Evolutionary conservation across 2,888 invertebrate species (phyloP), one percentile per base, ranked within the genome.

Genomic region (Drosophila paranaensis): DNA sequence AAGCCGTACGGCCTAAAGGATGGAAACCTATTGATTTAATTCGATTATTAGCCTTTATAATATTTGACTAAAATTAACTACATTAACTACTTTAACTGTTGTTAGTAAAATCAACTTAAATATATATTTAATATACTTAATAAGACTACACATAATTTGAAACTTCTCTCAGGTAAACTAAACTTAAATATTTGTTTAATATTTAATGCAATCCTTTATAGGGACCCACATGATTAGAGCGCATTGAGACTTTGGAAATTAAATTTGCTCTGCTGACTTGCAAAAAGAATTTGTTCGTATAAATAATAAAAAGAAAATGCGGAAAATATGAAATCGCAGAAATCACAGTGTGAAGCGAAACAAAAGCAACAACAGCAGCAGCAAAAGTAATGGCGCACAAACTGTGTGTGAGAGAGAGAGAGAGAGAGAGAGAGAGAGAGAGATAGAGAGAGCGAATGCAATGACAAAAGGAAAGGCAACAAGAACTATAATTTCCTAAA

Each of bases 401-500:
- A 73, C 77, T 87, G 74, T 68, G 69, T 35, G 68, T 20, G 20
- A 3, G 27, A 3, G 6, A 3, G 27, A 3, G 6, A 0, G 27
- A 27, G 6, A 27, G 6, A 27, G 27, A 6, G 6, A 46, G 58
- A 48, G 66, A 63, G 55, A 51, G 50, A 69, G 69, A 54, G 27
- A 9, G 43, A 48, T 33, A 1, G 33, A 27, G 16, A 50, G 60
- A 46, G 45, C 57, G 51, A 61, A 54, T 37, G 71, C 74, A 74
- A 69, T 54, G 73, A 58, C 65, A 63, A 54, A 56, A 67, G 48
- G 37, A 60, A 66, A 67, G 63, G 67, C 78, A 83, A 74, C 74
- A 82, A 87, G 63, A 90, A 89, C 83, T 79, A 90, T 83, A 89
- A 90, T 91, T 84, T 88, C 81, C 84, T 86, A 84, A 83, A 90